Conservation (phyloP, 1,140 invertebrate genomes). For the Drosophila orosa region DNA sequence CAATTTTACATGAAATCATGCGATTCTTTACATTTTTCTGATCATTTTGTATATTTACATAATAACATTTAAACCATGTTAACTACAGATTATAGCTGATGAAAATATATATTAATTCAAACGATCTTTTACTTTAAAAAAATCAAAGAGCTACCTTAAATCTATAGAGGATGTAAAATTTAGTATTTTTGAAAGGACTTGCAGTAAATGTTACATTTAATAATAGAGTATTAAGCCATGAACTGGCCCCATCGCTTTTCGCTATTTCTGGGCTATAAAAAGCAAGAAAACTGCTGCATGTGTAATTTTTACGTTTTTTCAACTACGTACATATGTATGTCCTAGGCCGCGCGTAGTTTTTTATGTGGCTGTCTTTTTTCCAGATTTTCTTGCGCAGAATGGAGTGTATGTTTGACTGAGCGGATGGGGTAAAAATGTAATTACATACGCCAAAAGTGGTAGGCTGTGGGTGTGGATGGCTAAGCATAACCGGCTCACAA, state of each 20-base stretch:
- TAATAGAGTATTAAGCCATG: slow-evolving; percentile 6
- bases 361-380: slow-evolving; percentile 35
- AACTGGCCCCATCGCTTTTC: background rate
- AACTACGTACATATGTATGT: slow-evolving; percentile 26
- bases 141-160: background rate
- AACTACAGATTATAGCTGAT: too few relatives aligned
- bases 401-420: slow-evolving; percentile 24
- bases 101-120: too few relatives aligned
- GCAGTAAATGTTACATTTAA: too few relatives aligned
- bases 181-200: background rate
- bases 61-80: too few relatives aligned
- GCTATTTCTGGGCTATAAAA: slow-evolving; percentile 41
- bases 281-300: slow-evolving; percentile 72
- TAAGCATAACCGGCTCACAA: slow-evolving; percentile 48
- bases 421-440: slow-evolving; percentile 71
- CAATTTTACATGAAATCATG: too few relatives aligned
- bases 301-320: slow-evolving; percentile 75
- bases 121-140: background rate
- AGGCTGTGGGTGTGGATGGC: slow-evolving; percentile 35
- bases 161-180: too few relatives aligned
- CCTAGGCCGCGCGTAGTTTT: slow-evolving; percentile 47
- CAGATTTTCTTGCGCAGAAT: slow-evolving; percentile 47
- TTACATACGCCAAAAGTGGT: slow-evolving; percentile 79
- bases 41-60: too few relatives aligned
- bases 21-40: too few relatives aligned